Conservation (phyloP, 1,140 invertebrate species). For the Aradophagus sp. region DNA sequence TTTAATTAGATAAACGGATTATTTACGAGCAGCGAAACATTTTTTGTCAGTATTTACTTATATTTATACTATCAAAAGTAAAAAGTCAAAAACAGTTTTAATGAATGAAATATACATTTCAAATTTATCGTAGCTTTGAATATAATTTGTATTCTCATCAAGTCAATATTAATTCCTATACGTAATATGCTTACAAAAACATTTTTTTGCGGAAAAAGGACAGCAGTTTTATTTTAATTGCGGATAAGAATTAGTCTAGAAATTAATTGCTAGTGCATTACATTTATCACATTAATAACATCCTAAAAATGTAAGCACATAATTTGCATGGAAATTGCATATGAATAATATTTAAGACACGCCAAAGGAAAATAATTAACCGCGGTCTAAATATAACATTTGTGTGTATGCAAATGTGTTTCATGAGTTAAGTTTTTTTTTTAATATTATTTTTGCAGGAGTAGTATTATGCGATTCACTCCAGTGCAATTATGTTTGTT, state of each 20-base stretch:
- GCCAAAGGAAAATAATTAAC: slow-evolving; percentile 31
- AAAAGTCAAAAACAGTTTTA: too few species aligned
- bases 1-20: too few species aligned
- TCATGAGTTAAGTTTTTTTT: slow-evolving; percentile 44
- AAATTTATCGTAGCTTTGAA: too few species aligned
- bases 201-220: too few species aligned
- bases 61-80: too few species aligned
- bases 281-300: slow-evolving; percentile 47
- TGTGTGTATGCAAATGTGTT: slow-evolving; percentile 41
- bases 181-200: too few species aligned
- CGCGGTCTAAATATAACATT: slow-evolving; percentile 33
- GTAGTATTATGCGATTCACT: slow-evolving; percentile 9
- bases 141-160: slow-evolving; percentile 33
- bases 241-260: slow-evolving; percentile 20
- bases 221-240: slow-evolving; percentile 27
- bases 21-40: too few species aligned
- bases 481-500: slow-evolving; percentile 14
- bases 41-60: too few species aligned
- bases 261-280: slow-evolving; percentile 48
- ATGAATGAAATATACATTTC: too few species aligned
- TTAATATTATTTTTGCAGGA: slow-evolving; percentile 20
- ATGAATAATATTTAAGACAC: slow-evolving; percentile 48
- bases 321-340: slow-evolving; percentile 47
- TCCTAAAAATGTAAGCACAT: slow-evolving; percentile 43
- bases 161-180: too few species aligned